Conservation (phyloP, 2,888 invertebrate genomes). For the Margaritifera margaritifera region DNA sequence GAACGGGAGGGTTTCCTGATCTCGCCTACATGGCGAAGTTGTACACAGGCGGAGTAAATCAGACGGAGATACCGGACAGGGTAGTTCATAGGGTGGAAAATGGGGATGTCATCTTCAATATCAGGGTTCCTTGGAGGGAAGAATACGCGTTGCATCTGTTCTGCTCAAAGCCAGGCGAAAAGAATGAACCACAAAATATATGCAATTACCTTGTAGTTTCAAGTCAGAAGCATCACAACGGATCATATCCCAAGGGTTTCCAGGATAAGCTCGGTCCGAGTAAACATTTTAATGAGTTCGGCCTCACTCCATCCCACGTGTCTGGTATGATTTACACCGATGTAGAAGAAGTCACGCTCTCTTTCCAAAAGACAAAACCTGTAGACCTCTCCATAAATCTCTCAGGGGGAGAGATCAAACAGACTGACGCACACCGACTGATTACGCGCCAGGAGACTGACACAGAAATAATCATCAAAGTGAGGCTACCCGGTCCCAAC, state of each 20-base stretch:
- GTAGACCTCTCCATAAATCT: conserved; percentile 46
- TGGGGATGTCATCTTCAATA: conserved; percentile 48
- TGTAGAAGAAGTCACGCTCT: conserved; percentile 39
- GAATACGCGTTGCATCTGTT: conserved; percentile 46
- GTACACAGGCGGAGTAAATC: conserved; percentile 35
- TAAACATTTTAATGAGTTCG: conserved; percentile 30
- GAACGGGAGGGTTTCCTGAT: conserved; percentile 26
- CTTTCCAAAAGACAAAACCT: conserved; percentile 35
- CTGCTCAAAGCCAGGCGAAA: conserved; percentile 28
- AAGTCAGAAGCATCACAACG: conserved; percentile 40
- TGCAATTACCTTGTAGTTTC: conserved; percentile 47
- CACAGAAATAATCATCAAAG: conserved; percentile 29
- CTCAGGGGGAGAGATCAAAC: conserved; percentile 39
- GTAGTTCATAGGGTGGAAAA: conserved; percentile 45
- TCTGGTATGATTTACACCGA: conserved; percentile 43
- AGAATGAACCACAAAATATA: conserved; percentile 30
- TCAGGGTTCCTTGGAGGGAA: conserved; percentile 36
- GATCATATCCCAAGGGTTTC: conserved; percentile 43
- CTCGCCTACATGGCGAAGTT: conserved; percentile 40
- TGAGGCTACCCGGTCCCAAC: conserved; percentile 39
- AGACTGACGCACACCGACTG: conserved; percentile 39
- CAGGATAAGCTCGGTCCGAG: conserved; percentile 33
- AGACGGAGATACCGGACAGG: conserved; percentile 39
- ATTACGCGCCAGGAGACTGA: conserved; percentile 34
- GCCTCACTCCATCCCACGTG: conserved; percentile 31